A percentile compares a stretch with the other conserved stretches of the same genome.
Conservation (phyloP, 2,888 invertebrate genomes). For the Drosophila ustulata region DNA sequence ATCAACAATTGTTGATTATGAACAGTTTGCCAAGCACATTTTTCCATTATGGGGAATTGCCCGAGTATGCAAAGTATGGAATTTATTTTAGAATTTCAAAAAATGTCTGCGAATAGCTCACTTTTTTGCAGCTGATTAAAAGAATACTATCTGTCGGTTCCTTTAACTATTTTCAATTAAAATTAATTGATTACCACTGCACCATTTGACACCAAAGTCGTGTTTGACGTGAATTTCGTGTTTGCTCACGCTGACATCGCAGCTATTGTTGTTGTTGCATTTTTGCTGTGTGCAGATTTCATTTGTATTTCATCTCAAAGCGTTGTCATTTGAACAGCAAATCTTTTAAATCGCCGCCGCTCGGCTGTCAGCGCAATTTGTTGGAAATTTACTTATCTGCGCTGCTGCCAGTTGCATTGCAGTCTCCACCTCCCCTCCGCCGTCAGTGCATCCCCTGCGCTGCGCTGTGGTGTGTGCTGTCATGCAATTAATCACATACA, state of each 20-base stretch:
- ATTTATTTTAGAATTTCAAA: not conserved
- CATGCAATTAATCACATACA: slow-evolving; percentile 64
- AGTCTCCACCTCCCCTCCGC: not conserved
- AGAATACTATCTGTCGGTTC: no score
- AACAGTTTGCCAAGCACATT: not conserved
- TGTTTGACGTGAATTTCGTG: slow-evolving; percentile 7
- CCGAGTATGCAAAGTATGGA: not conserved
- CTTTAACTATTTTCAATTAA: not conserved
- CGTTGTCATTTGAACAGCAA: slow-evolving; percentile 20
- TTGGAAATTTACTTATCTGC: slow-evolving; percentile 52
- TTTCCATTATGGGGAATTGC: not conserved
- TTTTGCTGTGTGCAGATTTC: slow-evolving; percentile 42
- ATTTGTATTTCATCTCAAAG: slow-evolving; percentile 38
- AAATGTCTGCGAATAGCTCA: not conserved
- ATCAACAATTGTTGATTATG: not conserved
- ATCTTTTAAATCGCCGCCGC: slow-evolving; percentile 20
- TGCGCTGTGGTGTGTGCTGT: slow-evolving; percentile 43
- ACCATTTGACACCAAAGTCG: not conserved
- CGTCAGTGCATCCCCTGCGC: not conserved
- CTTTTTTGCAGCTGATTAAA: no score
- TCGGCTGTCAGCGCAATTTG: slow-evolving; percentile 57
- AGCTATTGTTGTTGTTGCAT: not conserved
- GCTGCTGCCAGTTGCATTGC: slow-evolving; percentile 26
- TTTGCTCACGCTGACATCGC: slow-evolving; percentile 12
- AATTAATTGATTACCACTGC: not conserved